phyloP scores from a whole-genome alignment of 2,888 invertebrate genomes.

The Lochmaea capreae region DNA sequence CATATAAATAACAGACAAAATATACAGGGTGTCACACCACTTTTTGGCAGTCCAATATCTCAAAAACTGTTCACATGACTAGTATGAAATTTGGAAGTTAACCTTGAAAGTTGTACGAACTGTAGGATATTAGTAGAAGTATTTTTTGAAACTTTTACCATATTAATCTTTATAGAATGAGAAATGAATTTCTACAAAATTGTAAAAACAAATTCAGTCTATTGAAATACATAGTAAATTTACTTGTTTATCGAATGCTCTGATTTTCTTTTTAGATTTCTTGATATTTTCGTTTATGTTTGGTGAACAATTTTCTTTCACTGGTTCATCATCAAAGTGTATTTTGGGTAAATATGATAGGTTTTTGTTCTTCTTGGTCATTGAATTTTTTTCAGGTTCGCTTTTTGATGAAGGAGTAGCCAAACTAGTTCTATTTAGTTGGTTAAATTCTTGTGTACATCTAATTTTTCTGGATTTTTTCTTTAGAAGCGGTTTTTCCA shows the following conservation, averaged over 20 bases:
- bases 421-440: constrained; percentile 12
- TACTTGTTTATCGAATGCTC: neutral
- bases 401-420: constrained; percentile 10
- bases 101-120: no score
- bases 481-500: constrained; percentile 4
- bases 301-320: constrained; percentile 13
- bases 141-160: no score
- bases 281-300: neutral
- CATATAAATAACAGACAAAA: neutral
- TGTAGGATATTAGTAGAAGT: no score
- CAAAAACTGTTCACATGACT: no score
- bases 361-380: constrained; percentile 25
- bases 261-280: neutral
- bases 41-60: no score
- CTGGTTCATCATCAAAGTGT: neutral
- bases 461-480: constrained; percentile 25
- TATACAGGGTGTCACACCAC: no score
- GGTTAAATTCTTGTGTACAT: constrained; percentile 33
- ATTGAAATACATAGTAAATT: neutral
- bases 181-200: no score
- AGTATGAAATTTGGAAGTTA: no score
- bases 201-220: neutral
- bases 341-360: constrained; percentile 11
- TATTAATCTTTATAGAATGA: no score
- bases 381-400: constrained; percentile 2